These are phyloP conservation scores for Microcebus lehilahytsara DNA, from an alignment of 2,113 vertebrate species.

Conservation along the genomic window DNA sequence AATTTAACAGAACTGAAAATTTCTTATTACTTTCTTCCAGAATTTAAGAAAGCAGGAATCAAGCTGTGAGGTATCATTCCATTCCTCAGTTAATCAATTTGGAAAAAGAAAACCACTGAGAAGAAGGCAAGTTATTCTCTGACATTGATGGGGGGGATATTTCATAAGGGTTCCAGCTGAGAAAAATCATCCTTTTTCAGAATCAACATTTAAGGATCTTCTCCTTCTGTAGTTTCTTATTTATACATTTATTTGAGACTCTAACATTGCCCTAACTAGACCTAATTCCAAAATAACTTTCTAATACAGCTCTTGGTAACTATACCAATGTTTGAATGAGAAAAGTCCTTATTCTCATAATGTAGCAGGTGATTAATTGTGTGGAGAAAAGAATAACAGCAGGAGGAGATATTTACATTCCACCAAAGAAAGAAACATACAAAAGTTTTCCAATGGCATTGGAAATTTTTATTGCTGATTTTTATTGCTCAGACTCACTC, in stretches of 20 bases:
- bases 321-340: not conserved
- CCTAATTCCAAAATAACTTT: not conserved
- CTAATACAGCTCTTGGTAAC: not conserved
- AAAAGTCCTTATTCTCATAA: not conserved
- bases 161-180: not conserved
- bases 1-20: not conserved
- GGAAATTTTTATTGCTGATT: not conserved
- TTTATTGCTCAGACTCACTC: not conserved
- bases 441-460: not conserved
- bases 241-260: not conserved
- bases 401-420: not conserved
- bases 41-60: not conserved
- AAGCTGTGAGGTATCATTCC: not conserved
- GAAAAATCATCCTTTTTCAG: not conserved
- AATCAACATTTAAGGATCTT: not conserved
- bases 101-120: not conserved
- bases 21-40: not conserved
- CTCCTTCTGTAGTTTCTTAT: not conserved
- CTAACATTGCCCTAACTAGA: not conserved
- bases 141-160: too few relatives aligned
- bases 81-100: not conserved
- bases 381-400: not conserved
- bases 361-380: not conserved
- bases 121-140: not conserved
- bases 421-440: not conserved